Percentiles rank a stretch among this genome's conserved stretches.
phyloP scores from a whole-genome alignment of 2,797 vertebrate species.

The Rhinogobio ventralis region DNA sequence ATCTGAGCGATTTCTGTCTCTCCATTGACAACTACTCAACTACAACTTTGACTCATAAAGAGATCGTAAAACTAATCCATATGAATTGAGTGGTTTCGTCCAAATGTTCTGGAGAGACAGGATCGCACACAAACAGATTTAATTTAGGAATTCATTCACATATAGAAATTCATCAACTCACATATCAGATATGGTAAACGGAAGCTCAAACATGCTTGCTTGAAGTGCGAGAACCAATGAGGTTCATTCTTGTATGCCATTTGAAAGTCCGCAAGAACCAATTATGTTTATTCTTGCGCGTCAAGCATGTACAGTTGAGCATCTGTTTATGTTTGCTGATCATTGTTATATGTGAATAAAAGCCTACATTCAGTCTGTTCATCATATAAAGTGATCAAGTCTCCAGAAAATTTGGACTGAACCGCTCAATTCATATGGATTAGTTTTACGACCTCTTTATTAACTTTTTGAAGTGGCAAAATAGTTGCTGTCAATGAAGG shows the following conservation, averaged over 20 bases:
- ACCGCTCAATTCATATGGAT: too few species aligned
- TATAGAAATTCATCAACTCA: background rate
- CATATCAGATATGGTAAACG: background rate
- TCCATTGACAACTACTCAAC: background rate
- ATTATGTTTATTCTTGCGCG: background rate
- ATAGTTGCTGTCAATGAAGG: background rate
- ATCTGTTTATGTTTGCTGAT: background rate
- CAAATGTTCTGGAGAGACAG: background rate
- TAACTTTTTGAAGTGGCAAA: background rate
- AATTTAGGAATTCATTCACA: background rate
- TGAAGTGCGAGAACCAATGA: background rate
- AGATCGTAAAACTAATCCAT: background rate
- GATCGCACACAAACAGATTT: too few species aligned
- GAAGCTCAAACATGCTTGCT: background rate
- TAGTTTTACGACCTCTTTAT: background rate
- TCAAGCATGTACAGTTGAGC: background rate
- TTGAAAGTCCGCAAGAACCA: background rate
- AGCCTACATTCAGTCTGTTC: background rate
- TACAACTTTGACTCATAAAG: background rate
- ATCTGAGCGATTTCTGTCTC: too few species aligned
- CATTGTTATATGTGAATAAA: background rate
- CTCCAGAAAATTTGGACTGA: background rate
- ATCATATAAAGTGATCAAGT: too few species aligned
- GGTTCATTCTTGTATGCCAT: background rate
- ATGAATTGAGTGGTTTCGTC: background rate